Evolutionary conservation across 2,888 invertebrate genomes (phyloP), one percentile per base, ranked within the genome.

Genomic region (Ecliptopera silaceata): DNA sequence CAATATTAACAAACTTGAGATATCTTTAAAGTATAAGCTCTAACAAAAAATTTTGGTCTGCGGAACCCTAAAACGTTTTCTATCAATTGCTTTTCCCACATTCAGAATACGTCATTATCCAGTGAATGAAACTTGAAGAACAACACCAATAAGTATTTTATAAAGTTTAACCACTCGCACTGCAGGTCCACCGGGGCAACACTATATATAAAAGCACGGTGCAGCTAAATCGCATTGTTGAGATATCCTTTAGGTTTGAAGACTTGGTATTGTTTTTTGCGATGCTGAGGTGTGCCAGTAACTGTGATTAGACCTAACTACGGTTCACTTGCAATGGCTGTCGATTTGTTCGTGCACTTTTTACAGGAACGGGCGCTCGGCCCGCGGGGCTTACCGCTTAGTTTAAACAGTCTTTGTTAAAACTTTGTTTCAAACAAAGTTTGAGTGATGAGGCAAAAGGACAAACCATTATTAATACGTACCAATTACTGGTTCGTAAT

Each of bases 91-190:
- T 36, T 44, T 15, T 17, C 26, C n/a, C 12, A 6, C 36, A 26
- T 42, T n/a, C n/a, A 2, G 50, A 50, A 51, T 44, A 44, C 36
- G 44, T 51, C 44, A 44, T 13, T 17, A 12, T 26, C 1, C 13
- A 4, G 29, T 10, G 15, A 52, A 52, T 39, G 31, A 39, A 41
- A 52, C 31, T 26, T 53, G 41, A 53, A 26, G 41, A 53, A 53
- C 45, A 6, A 45, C 29, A 6, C 11, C 15, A 42, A 52, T 53
- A 46, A 17, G 22, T 18, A 26, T 41, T 53, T 6, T 6, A 26
- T 8, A 15, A 46, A 53, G 34, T 53, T 53, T 46, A 20, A 20
- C n/a, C 52, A 45, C 39, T 52, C n/a, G n/a, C 26, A 53, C 42
- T 47, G 54, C 34, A 54, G 32, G 4, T 36, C 42, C 12, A 22